Evolutionary conservation across 2,113 vertebrate genomes (phyloP).

Genomic region (Lipotes vexillifer): DNA sequence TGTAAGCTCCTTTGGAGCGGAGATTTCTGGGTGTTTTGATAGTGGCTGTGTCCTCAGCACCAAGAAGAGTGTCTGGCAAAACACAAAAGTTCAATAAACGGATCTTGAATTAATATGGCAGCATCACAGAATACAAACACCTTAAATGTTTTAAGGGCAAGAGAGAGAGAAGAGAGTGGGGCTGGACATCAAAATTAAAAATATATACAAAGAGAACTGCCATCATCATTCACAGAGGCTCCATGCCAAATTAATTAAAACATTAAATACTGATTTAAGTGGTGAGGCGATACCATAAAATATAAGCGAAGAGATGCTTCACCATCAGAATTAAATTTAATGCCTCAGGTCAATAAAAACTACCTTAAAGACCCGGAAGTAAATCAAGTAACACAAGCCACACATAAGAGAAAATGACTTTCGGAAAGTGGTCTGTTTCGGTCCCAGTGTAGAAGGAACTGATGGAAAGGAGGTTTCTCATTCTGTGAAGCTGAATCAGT

Average conservation of each 20-base stretch:
- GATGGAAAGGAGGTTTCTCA: not conserved
- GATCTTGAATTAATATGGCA: not conserved
- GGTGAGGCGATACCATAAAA: slow-evolving; percentile 45
- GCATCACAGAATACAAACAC: not conserved
- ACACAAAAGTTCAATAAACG: not conserved
- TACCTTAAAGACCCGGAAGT: not conserved
- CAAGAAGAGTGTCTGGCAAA: not conserved
- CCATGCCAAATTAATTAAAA: slow-evolving; percentile 48
- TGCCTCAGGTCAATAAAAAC: slow-evolving; percentile 50
- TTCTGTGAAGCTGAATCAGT: not conserved
- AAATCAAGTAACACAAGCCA: not conserved
- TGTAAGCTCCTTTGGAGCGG: rapidly evolving
- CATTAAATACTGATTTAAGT: slow-evolving; percentile 61
- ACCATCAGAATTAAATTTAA: slow-evolving; percentile 48
- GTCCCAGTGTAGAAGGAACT: not conserved
- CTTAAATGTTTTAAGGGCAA: not conserved
- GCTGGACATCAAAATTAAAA: not conserved
- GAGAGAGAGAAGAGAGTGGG: not conserved
- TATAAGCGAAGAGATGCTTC: slow-evolving; percentile 14
- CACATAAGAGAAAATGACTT: not conserved
- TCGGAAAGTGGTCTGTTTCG: not conserved
- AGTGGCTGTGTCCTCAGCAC: not conserved
- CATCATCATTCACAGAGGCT: slow-evolving; percentile 20
- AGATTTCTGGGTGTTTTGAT: not conserved
- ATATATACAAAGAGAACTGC: slow-evolving; percentile 12